phyloP scores from a whole-genome alignment of 2,797 vertebrate genomes.

The Falco naumanni region DNA sequence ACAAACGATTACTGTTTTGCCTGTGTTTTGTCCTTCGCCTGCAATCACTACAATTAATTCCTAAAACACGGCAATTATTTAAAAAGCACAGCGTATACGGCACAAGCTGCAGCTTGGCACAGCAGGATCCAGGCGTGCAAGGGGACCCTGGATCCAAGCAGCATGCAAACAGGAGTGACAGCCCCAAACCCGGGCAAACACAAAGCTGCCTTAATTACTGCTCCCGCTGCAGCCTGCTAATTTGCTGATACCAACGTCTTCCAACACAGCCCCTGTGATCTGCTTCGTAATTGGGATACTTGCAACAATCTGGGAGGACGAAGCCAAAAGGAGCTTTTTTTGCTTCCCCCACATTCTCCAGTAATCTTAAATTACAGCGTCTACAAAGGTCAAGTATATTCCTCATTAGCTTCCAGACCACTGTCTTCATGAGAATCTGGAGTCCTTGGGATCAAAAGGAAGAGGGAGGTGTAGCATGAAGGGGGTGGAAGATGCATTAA shows the following conservation, averaged over 20 bases:
- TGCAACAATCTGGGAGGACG: background rate
- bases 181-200: background rate
- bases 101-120: background rate
- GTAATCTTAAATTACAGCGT: background rate
- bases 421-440: background rate
- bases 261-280: constrained; percentile 22
- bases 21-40: background rate
- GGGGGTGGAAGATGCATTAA: background rate
- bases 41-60: background rate
- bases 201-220: constrained; percentile 27
- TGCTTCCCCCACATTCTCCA: background rate
- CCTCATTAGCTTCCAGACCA: constrained; percentile 22
- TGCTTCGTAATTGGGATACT: background rate
- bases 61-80: background rate
- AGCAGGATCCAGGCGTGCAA: background rate
- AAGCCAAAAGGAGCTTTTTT: background rate
- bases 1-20: background rate
- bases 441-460: background rate
- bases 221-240: background rate
- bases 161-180: background rate
- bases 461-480: background rate
- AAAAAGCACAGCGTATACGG: background rate
- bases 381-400: constrained; percentile 14
- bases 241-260: background rate
- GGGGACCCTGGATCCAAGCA: background rate